These are phyloP conservation scores for Linyphia triangularis DNA, from an alignment of 2,888 invertebrate species.

Conservation along the genomic window DNA sequence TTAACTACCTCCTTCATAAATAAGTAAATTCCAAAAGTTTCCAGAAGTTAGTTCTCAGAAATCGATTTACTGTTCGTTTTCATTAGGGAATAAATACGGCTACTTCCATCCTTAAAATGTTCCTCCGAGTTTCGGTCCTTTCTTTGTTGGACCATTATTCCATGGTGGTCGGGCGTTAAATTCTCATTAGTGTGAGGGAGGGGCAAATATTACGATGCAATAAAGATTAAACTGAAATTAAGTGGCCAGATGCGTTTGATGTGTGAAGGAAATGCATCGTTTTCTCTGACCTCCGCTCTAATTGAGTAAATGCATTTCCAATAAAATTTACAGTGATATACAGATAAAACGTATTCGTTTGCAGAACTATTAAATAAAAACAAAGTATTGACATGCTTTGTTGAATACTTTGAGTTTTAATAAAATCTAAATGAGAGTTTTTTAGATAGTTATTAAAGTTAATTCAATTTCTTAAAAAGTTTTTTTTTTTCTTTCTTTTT, in stretches of 20 bases:
- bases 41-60: too few relatives aligned
- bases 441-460: too few relatives aligned
- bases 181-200: conserved; percentile 61
- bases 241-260: conserved; percentile 56
- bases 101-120: conserved; percentile 6
- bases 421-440: too few relatives aligned
- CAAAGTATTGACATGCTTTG: too few relatives aligned
- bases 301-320: conserved; percentile 1
- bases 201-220: conserved; percentile 57
- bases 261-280: conserved; percentile 34
- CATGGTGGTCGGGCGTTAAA: conserved; percentile 46
- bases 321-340: conserved; percentile 10
- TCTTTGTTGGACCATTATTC: conserved; percentile 39
- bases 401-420: too few relatives aligned
- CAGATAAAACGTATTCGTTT: not conserved
- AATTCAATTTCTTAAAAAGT: too few relatives aligned
- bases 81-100: not conserved
- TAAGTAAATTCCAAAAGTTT: too few relatives aligned
- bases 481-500: too few relatives aligned
- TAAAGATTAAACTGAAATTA: conserved; percentile 70
- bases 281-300: conserved; percentile 3
- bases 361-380: too few relatives aligned
- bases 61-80: not conserved
- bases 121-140: not conserved
- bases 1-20: too few relatives aligned